Base-by-base conservation (phyloP, 2,888 invertebrate genomes). In the Drosophila vallismaia region DNA sequence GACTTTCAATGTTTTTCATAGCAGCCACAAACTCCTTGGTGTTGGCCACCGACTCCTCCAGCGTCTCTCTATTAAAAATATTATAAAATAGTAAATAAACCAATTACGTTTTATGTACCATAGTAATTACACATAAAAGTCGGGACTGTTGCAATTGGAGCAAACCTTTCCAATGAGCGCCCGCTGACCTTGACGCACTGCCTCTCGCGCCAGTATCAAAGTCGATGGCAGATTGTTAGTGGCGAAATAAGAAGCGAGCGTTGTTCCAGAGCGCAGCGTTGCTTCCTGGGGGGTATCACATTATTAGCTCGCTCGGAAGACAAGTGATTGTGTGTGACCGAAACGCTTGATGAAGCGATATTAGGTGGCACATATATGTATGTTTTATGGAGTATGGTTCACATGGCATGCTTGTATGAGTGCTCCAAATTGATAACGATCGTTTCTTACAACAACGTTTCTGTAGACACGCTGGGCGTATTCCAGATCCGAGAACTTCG, bases 221-320 rank as follows among this genome's bases (percentile, higher is more conserved):
- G 95, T 94, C 4, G 96, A 95, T 38, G 95, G 93, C 24, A 93
- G 89, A 89, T 96, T 95, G 9, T 97, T 93, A 0, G 97, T 95
- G 3, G 95, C 97, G 92, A 95, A 98, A 89, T 98, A 98, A 74
- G 95, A 95, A 0, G 97, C 97, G 33, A 97, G 96, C 4, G 98
- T 98, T 12, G 98, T 97, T 4, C 98, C 98, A 91, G 94, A 93
- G 14, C 92, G 92, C 53, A 98, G 88, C 14, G 97, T 94, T 66
- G 94, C 93, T 92, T 93, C 93, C 97, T 97, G 36, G 36, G 50
- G 31, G 45, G 54, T 51, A 74, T 72, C 51, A 71, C 46, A 56
- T 69, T 77, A 70, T 72, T 63, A 79, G 14, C 19, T 4, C n/a
- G 29, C 46, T 50, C 31, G 24, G 26, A 29, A 14, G 28, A 42